Conservation (phyloP, 2,113 vertebrate genomes). For the Oxyura jamaicensis region DNA sequence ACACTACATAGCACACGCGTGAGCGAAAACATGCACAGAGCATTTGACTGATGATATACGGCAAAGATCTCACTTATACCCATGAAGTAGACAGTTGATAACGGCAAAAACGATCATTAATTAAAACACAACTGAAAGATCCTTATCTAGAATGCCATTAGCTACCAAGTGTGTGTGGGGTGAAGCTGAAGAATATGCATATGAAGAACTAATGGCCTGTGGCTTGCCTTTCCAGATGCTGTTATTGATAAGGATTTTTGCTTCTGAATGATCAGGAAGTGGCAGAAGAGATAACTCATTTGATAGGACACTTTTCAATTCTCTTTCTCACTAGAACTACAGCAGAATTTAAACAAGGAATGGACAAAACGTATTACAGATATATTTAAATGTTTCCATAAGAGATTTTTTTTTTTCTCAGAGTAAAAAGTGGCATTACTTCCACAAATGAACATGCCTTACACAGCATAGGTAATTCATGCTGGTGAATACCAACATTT, state of each 20-base stretch:
- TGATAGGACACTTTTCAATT: not conserved
- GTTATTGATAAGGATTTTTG: slow-evolving; percentile 9
- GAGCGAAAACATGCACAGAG: not conserved
- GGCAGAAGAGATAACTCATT: slow-evolving; percentile 6
- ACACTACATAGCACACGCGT: not conserved
- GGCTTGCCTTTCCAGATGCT: not conserved
- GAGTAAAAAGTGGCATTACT: not conserved
- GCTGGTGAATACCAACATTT: not conserved
- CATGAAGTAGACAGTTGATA: not conserved
- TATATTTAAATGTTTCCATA: not conserved
- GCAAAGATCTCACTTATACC: not conserved
- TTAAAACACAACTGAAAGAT: slow-evolving; percentile 37
- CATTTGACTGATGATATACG: not conserved
- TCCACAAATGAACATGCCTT: not conserved
- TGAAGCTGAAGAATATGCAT: slow-evolving; percentile 3
- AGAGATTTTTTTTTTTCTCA: not conserved
- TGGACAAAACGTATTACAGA: rapidly evolving
- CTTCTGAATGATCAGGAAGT: slow-evolving; percentile 24
- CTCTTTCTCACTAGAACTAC: not conserved
- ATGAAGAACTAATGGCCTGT: slow-evolving; percentile 4
- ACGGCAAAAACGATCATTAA: slow-evolving; percentile 21
- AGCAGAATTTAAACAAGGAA: not conserved
- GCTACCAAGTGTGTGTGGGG: not conserved
- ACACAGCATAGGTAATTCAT: no score
- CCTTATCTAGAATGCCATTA: slow-evolving; percentile 34